A percentile compares a stretch with the other conserved stretches of the same genome.
Conservation (phyloP, 2,113 vertebrate species). For the Rhadina sibilatrix region DNA sequence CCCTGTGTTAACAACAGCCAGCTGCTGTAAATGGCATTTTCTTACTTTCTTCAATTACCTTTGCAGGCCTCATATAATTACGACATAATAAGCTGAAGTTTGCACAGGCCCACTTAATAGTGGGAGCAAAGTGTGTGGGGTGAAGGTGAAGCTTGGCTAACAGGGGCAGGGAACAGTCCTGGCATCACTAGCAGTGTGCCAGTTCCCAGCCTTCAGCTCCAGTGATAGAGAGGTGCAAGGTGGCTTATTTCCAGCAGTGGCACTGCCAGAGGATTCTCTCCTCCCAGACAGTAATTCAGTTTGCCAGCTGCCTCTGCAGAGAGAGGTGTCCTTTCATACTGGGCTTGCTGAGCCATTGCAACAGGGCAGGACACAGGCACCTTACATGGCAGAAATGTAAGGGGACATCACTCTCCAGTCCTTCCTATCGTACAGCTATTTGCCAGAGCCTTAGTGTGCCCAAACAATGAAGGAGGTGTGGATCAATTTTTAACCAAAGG, state of each 20-base stretch:
- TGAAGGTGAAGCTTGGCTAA: not conserved
- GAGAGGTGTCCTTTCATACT: not conserved
- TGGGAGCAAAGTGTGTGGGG: not conserved
- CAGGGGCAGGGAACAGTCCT: not conserved
- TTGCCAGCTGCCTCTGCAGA: not conserved
- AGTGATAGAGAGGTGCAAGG: accelerated
- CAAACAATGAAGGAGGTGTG: not conserved
- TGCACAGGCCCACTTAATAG: not conserved
- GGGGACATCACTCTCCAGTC: not conserved
- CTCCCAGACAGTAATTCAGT: not conserved
- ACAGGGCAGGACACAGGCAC: not conserved
- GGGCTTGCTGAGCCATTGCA: not conserved
- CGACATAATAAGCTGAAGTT: not conserved
- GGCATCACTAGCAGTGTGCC: not conserved
- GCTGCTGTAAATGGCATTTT: not conserved
- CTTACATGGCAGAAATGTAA: not conserved
- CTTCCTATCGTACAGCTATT: not conserved
- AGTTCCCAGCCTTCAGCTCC: not conserved
- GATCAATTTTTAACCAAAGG: not conserved
- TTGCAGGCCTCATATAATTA: not conserved
- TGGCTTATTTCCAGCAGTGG: not conserved
- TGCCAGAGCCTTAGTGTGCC: not conserved
- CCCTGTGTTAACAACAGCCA: not conserved
- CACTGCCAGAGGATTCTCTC: not conserved
- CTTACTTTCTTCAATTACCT: not conserved